A percentile compares a stretch with the other conserved stretches of the same genome.
Conservation (phyloP, 1,140 invertebrate genomes). For the Cephus cinctus region DNA sequence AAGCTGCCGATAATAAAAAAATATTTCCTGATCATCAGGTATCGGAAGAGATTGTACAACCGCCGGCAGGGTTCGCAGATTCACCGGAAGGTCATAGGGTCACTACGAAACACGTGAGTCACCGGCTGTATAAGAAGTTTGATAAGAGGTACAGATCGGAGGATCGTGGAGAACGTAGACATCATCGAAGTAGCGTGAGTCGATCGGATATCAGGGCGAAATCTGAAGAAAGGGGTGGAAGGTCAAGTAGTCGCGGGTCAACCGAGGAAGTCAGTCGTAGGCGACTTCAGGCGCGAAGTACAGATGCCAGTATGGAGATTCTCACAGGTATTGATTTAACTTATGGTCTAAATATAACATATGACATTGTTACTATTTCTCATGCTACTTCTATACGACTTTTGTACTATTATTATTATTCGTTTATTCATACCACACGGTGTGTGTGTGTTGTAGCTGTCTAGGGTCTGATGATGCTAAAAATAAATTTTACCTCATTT, state of each 20-base stretch:
- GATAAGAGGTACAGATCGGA: constrained; percentile 82
- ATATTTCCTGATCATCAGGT: constrained; percentile 43
- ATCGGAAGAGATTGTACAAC: constrained; percentile 76
- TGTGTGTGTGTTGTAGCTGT: neutral
- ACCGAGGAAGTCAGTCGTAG: constrained; percentile 66
- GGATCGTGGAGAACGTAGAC: constrained; percentile 64
- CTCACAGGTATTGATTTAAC: constrained; percentile 65
- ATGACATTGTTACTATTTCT: no score
- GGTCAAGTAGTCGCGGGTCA: constrained; percentile 41
- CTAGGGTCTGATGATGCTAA: neutral
- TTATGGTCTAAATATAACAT: no score
- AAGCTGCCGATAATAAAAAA: no score
- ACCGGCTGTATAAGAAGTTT: constrained; percentile 75
- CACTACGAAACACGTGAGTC: constrained; percentile 48
- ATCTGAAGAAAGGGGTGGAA: constrained; percentile 72
- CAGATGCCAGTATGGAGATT: constrained; percentile 71
- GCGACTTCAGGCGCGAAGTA: constrained; percentile 67
- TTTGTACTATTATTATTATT: no score
- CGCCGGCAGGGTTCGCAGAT: constrained; percentile 83
- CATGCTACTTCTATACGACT: no score
- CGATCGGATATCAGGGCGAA: constrained; percentile 72
- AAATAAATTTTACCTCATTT: neutral
- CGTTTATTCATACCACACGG: constrained; percentile 61
- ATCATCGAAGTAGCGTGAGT: constrained; percentile 64
- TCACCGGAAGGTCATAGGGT: constrained; percentile 66